phyloP scores from a whole-genome alignment of 53 echinoderm and acorn worm species.

The Antedon mediterranea region DNA sequence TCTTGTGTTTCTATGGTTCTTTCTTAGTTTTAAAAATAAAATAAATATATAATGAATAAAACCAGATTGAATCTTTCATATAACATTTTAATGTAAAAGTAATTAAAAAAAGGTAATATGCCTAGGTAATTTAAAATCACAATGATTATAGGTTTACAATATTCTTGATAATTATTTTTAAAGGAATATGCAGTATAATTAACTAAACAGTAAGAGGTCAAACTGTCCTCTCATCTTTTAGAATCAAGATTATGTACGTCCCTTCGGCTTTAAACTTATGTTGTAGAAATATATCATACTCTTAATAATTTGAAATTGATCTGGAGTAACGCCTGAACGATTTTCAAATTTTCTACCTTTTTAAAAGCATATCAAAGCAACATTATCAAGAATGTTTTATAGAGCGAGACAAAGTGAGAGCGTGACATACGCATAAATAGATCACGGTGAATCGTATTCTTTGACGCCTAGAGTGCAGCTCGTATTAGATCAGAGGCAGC shows the following conservation, averaged over 20 bases:
- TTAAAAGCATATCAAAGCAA: not conserved
- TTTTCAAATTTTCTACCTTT: conserved; percentile 1
- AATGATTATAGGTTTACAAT: no score
- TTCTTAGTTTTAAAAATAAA: no score
- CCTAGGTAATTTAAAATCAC: no score
- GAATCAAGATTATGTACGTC: not conserved
- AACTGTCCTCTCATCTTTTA: no score
- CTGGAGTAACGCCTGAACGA: not conserved
- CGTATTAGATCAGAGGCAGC: not conserved
- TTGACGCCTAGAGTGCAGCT: not conserved
- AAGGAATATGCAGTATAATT: no score
- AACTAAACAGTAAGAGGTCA: no score
- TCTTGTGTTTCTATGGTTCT: no score
- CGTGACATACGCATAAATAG: not conserved
- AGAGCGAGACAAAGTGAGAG: not conserved
- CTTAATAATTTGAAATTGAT: not conserved
- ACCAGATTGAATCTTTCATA: no score
- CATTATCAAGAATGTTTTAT: not conserved
- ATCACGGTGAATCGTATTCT: not conserved
- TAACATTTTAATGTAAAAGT: no score
- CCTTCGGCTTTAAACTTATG: not conserved
- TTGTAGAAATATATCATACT: not conserved
- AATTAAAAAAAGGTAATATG: no score
- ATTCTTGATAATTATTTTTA: no score
- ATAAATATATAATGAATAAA: no score